These are phyloP conservation scores for Elanoides forficatus DNA, from an alignment of 2,113 vertebrate species.

Conservation along the genomic window DNA sequence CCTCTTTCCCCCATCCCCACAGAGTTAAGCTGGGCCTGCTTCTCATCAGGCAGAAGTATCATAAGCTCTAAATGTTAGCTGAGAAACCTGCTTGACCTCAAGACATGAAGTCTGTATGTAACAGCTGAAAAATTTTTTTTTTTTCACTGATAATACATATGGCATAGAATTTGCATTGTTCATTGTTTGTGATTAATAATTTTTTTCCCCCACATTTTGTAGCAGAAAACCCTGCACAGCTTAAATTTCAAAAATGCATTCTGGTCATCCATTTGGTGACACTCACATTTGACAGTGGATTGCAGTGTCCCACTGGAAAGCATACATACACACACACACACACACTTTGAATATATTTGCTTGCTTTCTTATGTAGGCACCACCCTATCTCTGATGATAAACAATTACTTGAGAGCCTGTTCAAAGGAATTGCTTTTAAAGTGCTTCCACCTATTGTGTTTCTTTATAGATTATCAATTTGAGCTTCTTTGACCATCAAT, in stretches of 20 bases:
- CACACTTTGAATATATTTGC: not conserved
- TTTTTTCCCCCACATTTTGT: not conserved
- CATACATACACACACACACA: fast-evolving
- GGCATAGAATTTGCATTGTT: not conserved
- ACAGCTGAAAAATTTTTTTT: not conserved
- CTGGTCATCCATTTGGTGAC: not conserved
- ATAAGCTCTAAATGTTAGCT: not conserved
- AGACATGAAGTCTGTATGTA: not conserved
- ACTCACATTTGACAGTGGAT: not conserved
- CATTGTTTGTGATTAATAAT: not conserved
- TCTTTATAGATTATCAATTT: conserved; percentile 73
- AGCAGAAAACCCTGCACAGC: not conserved
- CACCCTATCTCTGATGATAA: conserved; percentile 52
- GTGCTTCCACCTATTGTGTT: conserved; percentile 62
- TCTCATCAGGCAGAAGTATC: not conserved
- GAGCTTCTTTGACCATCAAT: conserved; percentile 55
- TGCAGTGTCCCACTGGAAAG: not conserved
- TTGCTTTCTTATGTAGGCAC: not conserved
- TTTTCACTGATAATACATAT: not conserved
- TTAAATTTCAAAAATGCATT: not conserved
- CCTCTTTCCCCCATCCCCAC: not conserved
- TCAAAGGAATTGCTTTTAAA: conserved; percentile 55
- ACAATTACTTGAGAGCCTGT: conserved; percentile 75
- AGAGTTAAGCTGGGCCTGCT: not conserved
- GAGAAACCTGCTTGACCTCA: not conserved